Conservation (phyloP, 2,797 vertebrate genomes). For the Hydrocynus forskahlii region DNA sequence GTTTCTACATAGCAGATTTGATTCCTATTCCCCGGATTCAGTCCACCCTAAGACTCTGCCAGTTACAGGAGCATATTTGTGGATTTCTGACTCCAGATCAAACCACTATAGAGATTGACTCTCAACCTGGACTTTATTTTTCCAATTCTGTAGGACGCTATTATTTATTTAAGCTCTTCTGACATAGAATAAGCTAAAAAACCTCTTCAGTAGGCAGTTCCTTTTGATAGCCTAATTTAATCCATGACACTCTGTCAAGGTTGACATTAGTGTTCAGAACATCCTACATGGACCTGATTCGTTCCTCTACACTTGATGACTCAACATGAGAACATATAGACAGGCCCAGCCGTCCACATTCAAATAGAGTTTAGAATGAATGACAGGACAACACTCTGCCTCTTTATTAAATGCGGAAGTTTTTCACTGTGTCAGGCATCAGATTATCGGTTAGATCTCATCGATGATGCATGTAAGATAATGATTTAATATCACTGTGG, state of each 20-base stretch:
- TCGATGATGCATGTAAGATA: neutral
- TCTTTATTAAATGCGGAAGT: neutral
- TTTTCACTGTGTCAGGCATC: neutral
- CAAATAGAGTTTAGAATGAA: neutral
- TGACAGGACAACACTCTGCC: neutral
- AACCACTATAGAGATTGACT: slow-evolving; percentile 1
- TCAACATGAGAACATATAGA: neutral
- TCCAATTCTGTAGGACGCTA: neutral
- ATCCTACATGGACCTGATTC: neutral
- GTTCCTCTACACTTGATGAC: neutral
- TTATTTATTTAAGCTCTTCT: neutral
- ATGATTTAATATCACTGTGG: neutral
- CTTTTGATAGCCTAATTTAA: slow-evolving; percentile 16
- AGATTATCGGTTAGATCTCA: neutral
- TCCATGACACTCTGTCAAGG: slow-evolving; percentile 14
- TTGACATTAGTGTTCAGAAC: slow-evolving; percentile 6
- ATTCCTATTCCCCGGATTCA: no score
- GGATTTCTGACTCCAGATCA: no score
- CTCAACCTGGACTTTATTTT: slow-evolving; percentile 12
- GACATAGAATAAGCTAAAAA: slow-evolving; percentile 4
- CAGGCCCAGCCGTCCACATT: neutral
- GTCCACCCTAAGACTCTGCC: no score
- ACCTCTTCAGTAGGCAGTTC: neutral
- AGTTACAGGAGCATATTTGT: no score
- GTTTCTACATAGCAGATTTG: no score